A percentile compares a stretch with the other conserved stretches of the same genome.
These are phyloP conservation scores for Rotaria magnacalcarata DNA, from an alignment of 2,888 invertebrate genomes.

Conservation along the genomic window DNA sequence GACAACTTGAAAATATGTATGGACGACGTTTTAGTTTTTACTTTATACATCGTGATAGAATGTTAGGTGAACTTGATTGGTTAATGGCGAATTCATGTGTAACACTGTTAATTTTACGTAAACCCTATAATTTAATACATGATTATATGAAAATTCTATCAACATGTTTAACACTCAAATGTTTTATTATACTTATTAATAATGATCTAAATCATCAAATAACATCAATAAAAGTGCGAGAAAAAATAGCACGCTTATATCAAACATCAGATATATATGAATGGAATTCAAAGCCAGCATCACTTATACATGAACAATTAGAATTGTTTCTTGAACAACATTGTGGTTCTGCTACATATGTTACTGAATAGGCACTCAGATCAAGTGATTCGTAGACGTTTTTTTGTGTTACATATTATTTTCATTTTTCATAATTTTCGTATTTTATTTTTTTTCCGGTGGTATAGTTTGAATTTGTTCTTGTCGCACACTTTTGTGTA, in stretches of 20 bases:
- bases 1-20: neutral
- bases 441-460: neutral
- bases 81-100: conserved; percentile 19
- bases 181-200: conserved; percentile 29
- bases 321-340: conserved; percentile 20
- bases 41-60: conserved; percentile 25
- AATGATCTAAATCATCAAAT: neutral
- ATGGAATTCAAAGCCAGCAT: neutral
- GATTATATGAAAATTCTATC: conserved; percentile 35
- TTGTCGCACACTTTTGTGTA: neutral
- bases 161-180: neutral
- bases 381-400: neutral
- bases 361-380: neutral
- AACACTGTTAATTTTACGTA: neutral
- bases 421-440: neutral
- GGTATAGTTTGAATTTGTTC: neutral
- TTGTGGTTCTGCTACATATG: conserved; percentile 35
- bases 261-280: conserved; percentile 5
- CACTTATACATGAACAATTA: conserved; percentile 31
- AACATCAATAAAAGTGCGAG: neutral
- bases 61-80: conserved; percentile 32
- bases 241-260: conserved; percentile 32
- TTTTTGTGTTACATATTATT: no score
- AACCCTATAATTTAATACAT: conserved; percentile 25
- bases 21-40: conserved; percentile 15